Conservation (phyloP, 53 echinoderm and acorn worm species). For the Echinometra lucunter region DNA sequence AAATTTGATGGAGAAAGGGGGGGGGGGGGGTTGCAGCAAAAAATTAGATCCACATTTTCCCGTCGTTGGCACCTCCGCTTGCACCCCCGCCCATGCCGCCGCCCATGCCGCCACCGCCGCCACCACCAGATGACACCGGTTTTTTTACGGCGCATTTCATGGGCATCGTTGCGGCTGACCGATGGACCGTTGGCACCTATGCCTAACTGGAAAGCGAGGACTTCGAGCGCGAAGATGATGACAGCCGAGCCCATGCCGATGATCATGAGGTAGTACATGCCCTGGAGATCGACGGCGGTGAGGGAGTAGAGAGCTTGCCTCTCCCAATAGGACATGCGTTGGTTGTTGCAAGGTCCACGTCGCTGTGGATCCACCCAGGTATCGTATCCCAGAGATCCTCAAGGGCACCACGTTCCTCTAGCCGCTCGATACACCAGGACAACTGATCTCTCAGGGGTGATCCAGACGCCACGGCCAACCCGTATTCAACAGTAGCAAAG, state of each 20-base stretch:
- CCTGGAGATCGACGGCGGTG: conserved; percentile 86
- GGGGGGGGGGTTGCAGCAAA: neutral
- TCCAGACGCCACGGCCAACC: conserved; percentile 89
- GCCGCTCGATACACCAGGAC: conserved; percentile 78
- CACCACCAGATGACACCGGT: neutral
- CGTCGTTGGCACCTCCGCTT: conserved; percentile 70
- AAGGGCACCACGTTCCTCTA: conserved; percentile 75
- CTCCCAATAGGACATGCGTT: conserved; percentile 77
- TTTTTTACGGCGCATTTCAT: conserved; percentile 63
- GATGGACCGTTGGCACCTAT: conserved; percentile 54
- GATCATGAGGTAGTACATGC: conserved; percentile 87
- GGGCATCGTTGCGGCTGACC: conserved; percentile 45
- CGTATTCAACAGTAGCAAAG: conserved; percentile 90
- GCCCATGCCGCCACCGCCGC: conserved; percentile 37
- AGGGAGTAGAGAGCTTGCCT: conserved; percentile 88
- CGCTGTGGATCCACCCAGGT: conserved; percentile 88
- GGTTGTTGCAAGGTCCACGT: conserved; percentile 81
- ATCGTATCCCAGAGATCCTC: conserved; percentile 75
- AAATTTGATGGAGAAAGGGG: neutral
- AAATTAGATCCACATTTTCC: conserved; percentile 89
- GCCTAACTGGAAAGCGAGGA: conserved; percentile 84
- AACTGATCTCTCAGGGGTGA: conserved; percentile 93
- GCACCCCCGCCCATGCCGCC: conserved; percentile 18
- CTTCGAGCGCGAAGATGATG: conserved; percentile 86
- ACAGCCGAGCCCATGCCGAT: conserved; percentile 86